Evolutionary conservation across 1,140 invertebrate species (phyloP).

Genomic region (Trichogramma pretiosum): DNA sequence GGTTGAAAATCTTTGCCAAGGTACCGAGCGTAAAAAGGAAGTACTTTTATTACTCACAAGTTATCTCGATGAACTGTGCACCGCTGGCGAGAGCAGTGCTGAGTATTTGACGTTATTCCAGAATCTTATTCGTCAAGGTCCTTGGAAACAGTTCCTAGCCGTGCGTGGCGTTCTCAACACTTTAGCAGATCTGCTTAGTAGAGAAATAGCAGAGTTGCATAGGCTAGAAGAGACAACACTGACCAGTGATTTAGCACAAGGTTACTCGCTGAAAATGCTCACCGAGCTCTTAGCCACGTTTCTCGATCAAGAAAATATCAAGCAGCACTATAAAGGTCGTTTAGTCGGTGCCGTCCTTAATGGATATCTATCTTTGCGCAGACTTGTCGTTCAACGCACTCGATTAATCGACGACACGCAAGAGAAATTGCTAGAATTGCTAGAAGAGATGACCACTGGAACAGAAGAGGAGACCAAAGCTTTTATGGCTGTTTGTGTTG

Average conservation of each 20-base stretch:
- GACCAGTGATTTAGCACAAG: conserved; percentile 89
- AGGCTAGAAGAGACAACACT: conserved; percentile 81
- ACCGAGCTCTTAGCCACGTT: conserved; percentile 80
- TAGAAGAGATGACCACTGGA: conserved; percentile 93
- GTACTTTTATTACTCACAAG: conserved; percentile 79
- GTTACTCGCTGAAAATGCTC: conserved; percentile 77
- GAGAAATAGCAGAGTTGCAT: conserved; percentile 80
- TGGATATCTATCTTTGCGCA: conserved; percentile 83
- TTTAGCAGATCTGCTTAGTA: conserved; percentile 76
- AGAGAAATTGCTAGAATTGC: conserved; percentile 84
- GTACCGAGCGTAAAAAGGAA: conserved; percentile 60
- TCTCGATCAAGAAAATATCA: conserved; percentile 71
- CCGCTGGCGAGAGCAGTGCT: conserved; percentile 81
- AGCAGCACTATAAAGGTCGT: conserved; percentile 81
- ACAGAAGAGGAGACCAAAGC: conserved; percentile 93
- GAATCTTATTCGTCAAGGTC: conserved; percentile 68
- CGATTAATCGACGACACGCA: conserved; percentile 94
- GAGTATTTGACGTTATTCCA: conserved; percentile 85
- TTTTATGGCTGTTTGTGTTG: conserved; percentile 95
- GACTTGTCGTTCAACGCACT: conserved; percentile 89
- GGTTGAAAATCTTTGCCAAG: conserved; percentile 72
- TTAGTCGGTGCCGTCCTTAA: conserved; percentile 84
- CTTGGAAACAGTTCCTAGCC: conserved; percentile 90
- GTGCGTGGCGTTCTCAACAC: conserved; percentile 75
- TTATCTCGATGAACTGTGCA: conserved; percentile 76